phyloP scores from a whole-genome alignment of 2,888 invertebrate genomes.

The Trichacis sp. region DNA sequence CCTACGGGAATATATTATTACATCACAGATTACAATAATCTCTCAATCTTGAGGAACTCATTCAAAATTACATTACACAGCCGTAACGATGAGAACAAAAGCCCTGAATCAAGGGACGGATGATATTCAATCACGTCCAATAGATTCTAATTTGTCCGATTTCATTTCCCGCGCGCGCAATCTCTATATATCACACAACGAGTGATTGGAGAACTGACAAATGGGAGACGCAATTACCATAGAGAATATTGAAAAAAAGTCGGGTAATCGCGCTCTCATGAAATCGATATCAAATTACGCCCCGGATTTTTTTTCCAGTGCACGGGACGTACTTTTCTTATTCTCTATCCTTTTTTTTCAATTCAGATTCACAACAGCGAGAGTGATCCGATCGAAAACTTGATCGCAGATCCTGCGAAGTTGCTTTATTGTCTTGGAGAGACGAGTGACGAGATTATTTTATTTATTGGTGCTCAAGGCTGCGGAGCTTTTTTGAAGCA shows the following conservation, averaged over 20 bases:
- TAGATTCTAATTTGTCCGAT: constrained; percentile 62
- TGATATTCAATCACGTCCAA: constrained; percentile 63
- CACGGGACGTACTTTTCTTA: too few species aligned
- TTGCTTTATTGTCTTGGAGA: background rate
- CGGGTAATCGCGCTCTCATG: too few species aligned
- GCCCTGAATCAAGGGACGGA: constrained; percentile 32
- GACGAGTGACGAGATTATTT: background rate
- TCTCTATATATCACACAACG: background rate
- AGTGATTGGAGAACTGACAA: constrained; percentile 50
- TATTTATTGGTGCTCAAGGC: too few species aligned
- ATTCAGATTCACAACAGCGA: background rate
- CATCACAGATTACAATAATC: too few species aligned
- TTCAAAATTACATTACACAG: too few species aligned
- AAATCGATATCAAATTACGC: background rate
- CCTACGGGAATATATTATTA: too few species aligned
- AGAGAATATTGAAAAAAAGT: background rate
- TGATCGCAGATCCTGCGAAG: background rate
- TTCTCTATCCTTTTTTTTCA: background rate
- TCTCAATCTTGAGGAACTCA: too few species aligned
- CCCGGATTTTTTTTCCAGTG: background rate
- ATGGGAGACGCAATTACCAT: background rate
- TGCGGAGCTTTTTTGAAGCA: too few species aligned
- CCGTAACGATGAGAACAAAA: too few species aligned
- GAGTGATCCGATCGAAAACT: background rate
- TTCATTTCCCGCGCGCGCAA: constrained; percentile 36